Percentiles rank a stretch among this genome's conserved stretches.
These are phyloP conservation scores for Coelopa pilipes DNA, from an alignment of 2,888 invertebrate species.

Conservation along the genomic window DNA sequence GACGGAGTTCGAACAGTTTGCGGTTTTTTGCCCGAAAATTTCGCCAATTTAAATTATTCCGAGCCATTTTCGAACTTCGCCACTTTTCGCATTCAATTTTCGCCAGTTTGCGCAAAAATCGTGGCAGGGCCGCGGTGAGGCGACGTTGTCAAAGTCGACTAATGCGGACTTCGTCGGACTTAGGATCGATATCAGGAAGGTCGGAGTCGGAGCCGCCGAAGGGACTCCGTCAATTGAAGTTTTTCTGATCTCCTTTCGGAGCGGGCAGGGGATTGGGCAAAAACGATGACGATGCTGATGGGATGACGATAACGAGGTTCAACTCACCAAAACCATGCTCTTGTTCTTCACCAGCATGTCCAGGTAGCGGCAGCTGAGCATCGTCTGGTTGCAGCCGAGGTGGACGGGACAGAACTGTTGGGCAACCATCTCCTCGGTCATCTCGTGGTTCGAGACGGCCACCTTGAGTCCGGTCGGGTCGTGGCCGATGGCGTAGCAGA, in stretches of 20 bases:
- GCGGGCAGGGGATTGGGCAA: no score
- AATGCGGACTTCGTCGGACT: no score
- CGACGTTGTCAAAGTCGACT: no score
- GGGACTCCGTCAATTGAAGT: no score
- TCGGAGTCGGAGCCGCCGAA: no score
- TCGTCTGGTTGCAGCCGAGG: slow-evolving; percentile 72
- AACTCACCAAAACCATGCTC: slow-evolving; percentile 75
- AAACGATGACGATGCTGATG: no score
- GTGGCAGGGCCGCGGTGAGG: background rate
- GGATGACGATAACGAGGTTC: background rate
- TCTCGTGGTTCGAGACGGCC: slow-evolving; percentile 85
- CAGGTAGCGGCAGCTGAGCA: slow-evolving; percentile 83
- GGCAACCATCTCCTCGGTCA: slow-evolving; percentile 68
- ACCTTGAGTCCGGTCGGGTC: slow-evolving; percentile 81
- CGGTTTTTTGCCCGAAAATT: slow-evolving; percentile 18
- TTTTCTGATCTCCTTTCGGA: no score
- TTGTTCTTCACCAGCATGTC: slow-evolving; percentile 76
- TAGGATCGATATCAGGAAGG: no score
- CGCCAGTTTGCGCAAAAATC: slow-evolving; percentile 12
- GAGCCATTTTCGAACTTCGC: slow-evolving; percentile 17
- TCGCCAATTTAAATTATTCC: slow-evolving; percentile 30
- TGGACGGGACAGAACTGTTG: slow-evolving; percentile 68
- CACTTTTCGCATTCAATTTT: slow-evolving; percentile 34
- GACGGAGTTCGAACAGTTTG: slow-evolving; percentile 6
- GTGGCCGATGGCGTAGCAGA: slow-evolving; percentile 90